Evolutionary conservation across 2,797 vertebrate genomes (phyloP).

Genomic region (Merluccius polli): DNA sequence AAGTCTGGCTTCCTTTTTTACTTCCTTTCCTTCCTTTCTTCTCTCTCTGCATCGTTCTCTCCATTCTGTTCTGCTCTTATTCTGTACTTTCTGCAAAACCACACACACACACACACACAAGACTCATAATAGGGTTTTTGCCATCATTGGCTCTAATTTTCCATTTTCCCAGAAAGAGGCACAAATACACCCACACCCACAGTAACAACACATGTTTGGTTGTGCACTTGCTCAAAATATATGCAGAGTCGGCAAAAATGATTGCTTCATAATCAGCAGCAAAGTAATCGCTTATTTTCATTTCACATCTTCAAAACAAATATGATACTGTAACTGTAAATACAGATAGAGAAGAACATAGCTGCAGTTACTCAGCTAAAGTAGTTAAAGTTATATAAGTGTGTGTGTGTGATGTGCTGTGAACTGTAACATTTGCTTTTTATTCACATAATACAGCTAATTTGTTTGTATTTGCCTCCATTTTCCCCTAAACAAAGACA

Average conservation of each 20-base stretch:
- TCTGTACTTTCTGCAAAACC: too few relatives aligned
- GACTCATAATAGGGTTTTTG: neutral
- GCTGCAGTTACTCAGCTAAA: neutral
- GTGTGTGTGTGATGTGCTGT: neutral
- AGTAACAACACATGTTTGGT: neutral
- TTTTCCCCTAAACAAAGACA: neutral
- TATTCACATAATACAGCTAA: neutral
- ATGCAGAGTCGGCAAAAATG: neutral
- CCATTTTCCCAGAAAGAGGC: neutral
- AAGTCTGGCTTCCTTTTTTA: slow-evolving; percentile 53
- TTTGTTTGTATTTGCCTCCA: neutral
- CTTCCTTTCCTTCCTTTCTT: slow-evolving; percentile 21
- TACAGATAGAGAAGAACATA: neutral
- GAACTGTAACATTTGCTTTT: neutral
- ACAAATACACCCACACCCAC: neutral
- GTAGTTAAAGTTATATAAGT: neutral
- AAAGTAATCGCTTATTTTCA: neutral
- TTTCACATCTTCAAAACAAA: neutral
- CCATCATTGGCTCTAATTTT: neutral
- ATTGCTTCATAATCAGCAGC: neutral
- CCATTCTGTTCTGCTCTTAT: too few relatives aligned
- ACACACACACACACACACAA: neutral
- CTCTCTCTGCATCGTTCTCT: neutral
- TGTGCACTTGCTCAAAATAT: neutral
- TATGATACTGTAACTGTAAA: neutral